phyloP scores from a whole-genome alignment of 2,113 vertebrate species.

The Seriola aureovittata region DNA sequence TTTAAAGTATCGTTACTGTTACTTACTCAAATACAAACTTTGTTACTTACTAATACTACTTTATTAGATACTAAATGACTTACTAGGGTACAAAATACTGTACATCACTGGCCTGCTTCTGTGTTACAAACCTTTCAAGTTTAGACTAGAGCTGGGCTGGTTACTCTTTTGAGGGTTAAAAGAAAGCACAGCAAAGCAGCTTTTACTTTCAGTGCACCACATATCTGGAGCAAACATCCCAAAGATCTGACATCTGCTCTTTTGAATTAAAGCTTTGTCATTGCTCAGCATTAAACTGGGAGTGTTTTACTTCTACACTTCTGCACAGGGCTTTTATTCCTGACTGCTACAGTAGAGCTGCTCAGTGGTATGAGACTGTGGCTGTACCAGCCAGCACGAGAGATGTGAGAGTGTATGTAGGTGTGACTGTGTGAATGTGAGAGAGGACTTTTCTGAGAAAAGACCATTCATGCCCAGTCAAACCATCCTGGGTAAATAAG shows the following conservation, averaged over 20 bases:
- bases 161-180: neutral
- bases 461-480: no score
- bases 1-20: no score
- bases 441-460: neutral
- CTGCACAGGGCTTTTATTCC: neutral
- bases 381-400: neutral
- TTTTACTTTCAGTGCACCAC: slow-evolving; percentile 18
- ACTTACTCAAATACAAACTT: neutral
- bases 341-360: slow-evolving; percentile 8
- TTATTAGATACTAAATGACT: neutral
- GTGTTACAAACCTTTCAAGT: neutral
- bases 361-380: slow-evolving; percentile 3
- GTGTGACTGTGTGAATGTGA: neutral
- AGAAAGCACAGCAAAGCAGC: neutral
- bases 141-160: neutral
- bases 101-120: neutral
- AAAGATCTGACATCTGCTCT: neutral
- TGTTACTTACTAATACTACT: neutral
- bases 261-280: slow-evolving; percentile 12
- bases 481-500: no score
- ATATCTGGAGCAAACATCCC: slow-evolving; percentile 15
- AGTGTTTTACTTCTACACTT: slow-evolving; percentile 5
- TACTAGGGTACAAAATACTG: neutral
- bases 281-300: neutral
- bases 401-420: neutral